These are phyloP conservation scores for Polylopha cassiicola DNA, from an alignment of 2,888 invertebrate species.

Conservation along the genomic window DNA sequence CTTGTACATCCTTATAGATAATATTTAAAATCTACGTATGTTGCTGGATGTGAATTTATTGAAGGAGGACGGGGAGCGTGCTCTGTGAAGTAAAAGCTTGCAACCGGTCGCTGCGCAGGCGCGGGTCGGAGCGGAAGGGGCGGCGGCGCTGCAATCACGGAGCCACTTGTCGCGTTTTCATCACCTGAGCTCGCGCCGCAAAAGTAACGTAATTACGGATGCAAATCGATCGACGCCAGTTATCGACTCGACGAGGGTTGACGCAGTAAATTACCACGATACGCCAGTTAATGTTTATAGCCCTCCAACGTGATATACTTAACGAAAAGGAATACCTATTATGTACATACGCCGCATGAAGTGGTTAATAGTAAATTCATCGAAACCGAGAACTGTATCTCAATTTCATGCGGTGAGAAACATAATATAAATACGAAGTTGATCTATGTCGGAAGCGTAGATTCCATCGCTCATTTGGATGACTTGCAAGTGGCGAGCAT, in stretches of 20 bases:
- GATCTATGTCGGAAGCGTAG: conserved; percentile 69
- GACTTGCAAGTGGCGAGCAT: conserved; percentile 69
- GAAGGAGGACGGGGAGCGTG: conserved; percentile 4
- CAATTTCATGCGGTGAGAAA: conserved; percentile 44
- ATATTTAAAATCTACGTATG: not conserved
- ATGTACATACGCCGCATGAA: no score
- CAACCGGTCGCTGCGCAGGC: conserved; percentile 66
- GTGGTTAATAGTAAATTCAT: no score
- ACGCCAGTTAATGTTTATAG: conserved; percentile 67
- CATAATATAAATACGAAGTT: conserved; percentile 48
- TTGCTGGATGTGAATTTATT: not conserved
- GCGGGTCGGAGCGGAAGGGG: conserved; percentile 66
- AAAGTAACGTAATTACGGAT: conserved; percentile 75
- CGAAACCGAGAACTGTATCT: no score
- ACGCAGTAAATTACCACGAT: conserved; percentile 71
- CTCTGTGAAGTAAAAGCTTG: conserved; percentile 47
- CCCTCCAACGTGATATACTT: conserved; percentile 54
- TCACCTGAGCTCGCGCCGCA: conserved; percentile 63
- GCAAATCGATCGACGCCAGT: conserved; percentile 74
- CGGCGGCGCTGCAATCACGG: conserved; percentile 63
- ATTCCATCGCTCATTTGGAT: conserved; percentile 63
- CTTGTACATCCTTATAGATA: no score
- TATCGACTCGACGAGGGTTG: conserved; percentile 67
- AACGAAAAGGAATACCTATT: conserved; percentile 46
- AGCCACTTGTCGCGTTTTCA: conserved; percentile 71